phyloP scores from a whole-genome alignment of 2,888 invertebrate genomes.

The Fragum whitleyi region DNA sequence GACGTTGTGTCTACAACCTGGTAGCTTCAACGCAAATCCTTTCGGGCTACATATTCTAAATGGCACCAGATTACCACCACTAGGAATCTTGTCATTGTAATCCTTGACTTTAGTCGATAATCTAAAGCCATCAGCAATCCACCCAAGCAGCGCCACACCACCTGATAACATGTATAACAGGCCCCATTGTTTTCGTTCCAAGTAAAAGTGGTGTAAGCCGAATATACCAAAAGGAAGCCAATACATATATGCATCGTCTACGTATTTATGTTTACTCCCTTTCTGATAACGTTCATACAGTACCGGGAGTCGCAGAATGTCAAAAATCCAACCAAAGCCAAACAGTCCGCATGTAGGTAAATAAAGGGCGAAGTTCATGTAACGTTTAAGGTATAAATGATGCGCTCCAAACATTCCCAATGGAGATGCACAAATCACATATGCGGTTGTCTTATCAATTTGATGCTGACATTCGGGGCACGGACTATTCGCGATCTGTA shows the following conservation, averaged over 20 bases:
- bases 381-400: conserved; percentile 58
- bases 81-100: conserved; percentile 38
- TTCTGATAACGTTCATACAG: conserved; percentile 56
- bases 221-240: conserved; percentile 66
- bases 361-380: conserved; percentile 59
- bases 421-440: conserved; percentile 60
- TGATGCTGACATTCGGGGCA: conserved; percentile 48
- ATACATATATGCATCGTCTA: conserved; percentile 65
- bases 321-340: conserved; percentile 63
- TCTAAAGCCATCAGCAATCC: conserved; percentile 62
- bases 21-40: neutral
- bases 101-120: conserved; percentile 50
- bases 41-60: conserved; percentile 56
- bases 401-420: conserved; percentile 59
- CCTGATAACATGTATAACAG: conserved; percentile 60
- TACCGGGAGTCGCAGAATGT: conserved; percentile 58
- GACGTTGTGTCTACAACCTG: no score
- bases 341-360: conserved; percentile 54
- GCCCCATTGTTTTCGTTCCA: conserved; percentile 59
- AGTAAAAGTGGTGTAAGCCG: conserved; percentile 67
- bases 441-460: conserved; percentile 59
- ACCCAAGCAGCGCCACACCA: conserved; percentile 59
- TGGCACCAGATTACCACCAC: conserved; percentile 10
- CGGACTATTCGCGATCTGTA: conserved; percentile 54
- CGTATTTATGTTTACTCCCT: conserved; percentile 64